Evolutionary conservation across 2,888 invertebrate species (phyloP), one percentile per base, ranked within the genome.

Genomic region (Cataglyphis altisquamis): DNA sequence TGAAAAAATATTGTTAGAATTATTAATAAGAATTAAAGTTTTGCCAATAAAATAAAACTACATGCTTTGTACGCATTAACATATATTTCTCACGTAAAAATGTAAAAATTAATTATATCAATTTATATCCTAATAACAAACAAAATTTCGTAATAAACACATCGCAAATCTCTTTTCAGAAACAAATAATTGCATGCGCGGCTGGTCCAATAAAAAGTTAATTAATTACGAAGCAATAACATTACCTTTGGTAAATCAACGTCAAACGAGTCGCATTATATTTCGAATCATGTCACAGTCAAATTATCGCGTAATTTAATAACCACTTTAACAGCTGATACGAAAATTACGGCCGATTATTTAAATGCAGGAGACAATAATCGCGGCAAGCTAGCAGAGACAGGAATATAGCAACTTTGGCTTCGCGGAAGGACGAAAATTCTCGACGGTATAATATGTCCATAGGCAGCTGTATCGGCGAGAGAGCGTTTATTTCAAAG

Each of bases 401-500:
- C 15, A 5, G 15, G 57, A 57, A 68, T 68, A 78, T 29, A 57
- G 41, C 29, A 78, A 78, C 68, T 77, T 77, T 18, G 57, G 29
- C 64, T 25, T 66, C 36, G n/a, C n/a, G 12, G 12, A 29, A 77
- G 60, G 25, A 62, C 32, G 78, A 70, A 78, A 78, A 52, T 52
- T 52, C 60, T 70, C 57, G 57, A 45, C 60, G 45, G 45, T 70
- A 80, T 80, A 80, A 80, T 70, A 29, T 55, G 52, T 70, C 70
- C 82, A 74, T 82, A 67, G 66, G 64, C 60, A 64, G 67, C 80
- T 78, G 64, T 78, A 83, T 78, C 72, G 82, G 72, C 66, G 66
- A 6, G 32, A 32, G 32, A 75, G 60, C 68, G 72, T 83, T 84
- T 84, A 84, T 84, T 72, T 66, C 84, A 60, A 84, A 84, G 84